Evolutionary conservation across 2,113 vertebrate species (phyloP), one percentile per base, ranked within the genome.

Genomic region (Aythya baeri): DNA sequence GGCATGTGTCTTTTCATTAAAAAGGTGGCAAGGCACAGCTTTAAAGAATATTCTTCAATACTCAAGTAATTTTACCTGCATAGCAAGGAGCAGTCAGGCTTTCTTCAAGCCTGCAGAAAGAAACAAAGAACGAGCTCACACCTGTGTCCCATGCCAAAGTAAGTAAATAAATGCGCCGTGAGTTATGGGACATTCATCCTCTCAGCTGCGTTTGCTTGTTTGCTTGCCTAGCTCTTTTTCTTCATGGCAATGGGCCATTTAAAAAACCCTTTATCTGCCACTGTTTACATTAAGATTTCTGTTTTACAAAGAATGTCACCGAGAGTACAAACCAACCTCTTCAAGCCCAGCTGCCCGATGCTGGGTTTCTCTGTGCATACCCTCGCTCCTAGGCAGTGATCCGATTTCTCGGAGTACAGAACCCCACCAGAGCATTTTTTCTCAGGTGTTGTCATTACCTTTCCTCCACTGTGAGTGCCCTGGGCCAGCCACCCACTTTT

Each of bases 111-210:
- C 67, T 62, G 54, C 55, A 88, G 94, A 70, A 65, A 80, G 92
- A 67, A 88, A 92, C 92, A 95, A 95, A 95, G 91, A 59, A 59
- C 4, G 0, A 81, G 36, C 94, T 91, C 94, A 81, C 95, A 95
- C 92, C 93, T 94, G 90, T 0, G 0, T 11, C 77, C 65, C 90
- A 7, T 55, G 81, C 91, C 90, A 90, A 93, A 91, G 92, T 54
- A 81, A 94, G 94, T 86, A 93, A 95, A 95, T 66, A 96, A 94
- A 68, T 31, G 77, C 70, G 17, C 79, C 8, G 16, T 78, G 90
- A 96, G 80, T 93, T 86, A 86, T 78, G 88, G 80, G 68, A 81
- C 80, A 27, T 95, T 80, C 89, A 49, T 91, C 71, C 92, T 49
- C 77, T 83, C 90, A 72, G 86, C 90, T 93, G 68, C 68, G 0